These are phyloP conservation scores for Mastomys natalensis DNA, from an alignment of 2,113 vertebrate genomes.

Conservation along the genomic window DNA sequence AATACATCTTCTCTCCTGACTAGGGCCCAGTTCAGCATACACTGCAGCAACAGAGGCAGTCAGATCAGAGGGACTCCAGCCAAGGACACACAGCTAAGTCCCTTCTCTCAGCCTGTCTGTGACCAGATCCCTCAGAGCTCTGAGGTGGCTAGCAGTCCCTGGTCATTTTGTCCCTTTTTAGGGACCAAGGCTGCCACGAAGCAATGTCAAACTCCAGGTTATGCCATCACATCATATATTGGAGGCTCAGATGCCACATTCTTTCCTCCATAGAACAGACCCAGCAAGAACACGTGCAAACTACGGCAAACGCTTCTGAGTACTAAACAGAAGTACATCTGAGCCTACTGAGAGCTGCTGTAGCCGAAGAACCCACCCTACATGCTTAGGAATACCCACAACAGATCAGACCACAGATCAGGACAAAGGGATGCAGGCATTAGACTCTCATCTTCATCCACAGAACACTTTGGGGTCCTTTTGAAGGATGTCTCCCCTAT, in stretches of 20 bases:
- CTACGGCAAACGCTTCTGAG: constrained; percentile 45
- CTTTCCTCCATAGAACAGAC: background rate
- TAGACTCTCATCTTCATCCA: constrained; percentile 25
- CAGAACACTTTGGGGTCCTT: constrained; percentile 74
- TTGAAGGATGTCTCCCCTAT: constrained; percentile 31
- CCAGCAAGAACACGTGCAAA: constrained; percentile 6
- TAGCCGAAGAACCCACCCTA: constrained; percentile 64
- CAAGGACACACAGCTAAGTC: background rate
- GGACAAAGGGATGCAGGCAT: constrained; percentile 53
- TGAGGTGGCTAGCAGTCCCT: background rate
- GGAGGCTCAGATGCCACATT: background rate
- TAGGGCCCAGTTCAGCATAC: background rate
- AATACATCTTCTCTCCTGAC: background rate
- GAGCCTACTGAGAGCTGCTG: constrained; percentile 62
- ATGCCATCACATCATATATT: background rate
- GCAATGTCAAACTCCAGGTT: background rate
- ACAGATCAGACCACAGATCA: constrained; percentile 75
- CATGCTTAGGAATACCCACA: constrained; percentile 58
- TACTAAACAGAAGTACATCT: constrained; percentile 77
- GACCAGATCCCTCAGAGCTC: background rate
- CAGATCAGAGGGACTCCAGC: background rate
- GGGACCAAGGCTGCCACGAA: background rate
- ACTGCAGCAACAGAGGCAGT: background rate
- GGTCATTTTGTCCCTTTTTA: background rate
- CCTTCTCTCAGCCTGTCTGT: background rate